These are phyloP conservation scores for Prunella strophiata DNA, from an alignment of 2,797 vertebrate genomes.

Conservation along the genomic window DNA sequence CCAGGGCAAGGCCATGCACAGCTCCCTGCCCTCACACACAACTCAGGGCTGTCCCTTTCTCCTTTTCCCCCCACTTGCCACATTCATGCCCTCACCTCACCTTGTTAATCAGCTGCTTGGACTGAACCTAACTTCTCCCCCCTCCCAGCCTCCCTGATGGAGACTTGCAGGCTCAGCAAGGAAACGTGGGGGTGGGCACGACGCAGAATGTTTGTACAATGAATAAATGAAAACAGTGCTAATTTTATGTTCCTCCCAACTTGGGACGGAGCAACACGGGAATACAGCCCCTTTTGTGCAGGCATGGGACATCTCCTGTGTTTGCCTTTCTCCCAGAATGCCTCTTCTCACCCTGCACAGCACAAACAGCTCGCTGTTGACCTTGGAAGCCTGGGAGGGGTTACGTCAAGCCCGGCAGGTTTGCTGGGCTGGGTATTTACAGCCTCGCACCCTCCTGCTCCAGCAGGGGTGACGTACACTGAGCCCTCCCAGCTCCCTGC, in stretches of 20 bases:
- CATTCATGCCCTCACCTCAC: slow-evolving; percentile 13
- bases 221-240: slow-evolving; percentile 36
- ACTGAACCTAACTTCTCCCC: background rate
- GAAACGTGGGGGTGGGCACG: background rate
- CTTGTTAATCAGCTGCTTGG: slow-evolving; percentile 22
- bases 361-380: slow-evolving; percentile 56
- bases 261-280: background rate
- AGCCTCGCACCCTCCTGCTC: background rate
- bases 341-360: background rate
- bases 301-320: slow-evolving; percentile 45
- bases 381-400: slow-evolving; percentile 49
- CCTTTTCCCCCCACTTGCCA: background rate
- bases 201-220: background rate
- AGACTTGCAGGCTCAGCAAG: slow-evolving; percentile 24
- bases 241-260: slow-evolving; percentile 24
- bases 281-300: slow-evolving; percentile 52
- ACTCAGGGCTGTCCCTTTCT: background rate
- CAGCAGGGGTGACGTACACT: background rate
- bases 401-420: slow-evolving; percentile 35
- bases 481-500: fast-evolving
- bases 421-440: background rate
- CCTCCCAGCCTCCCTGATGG: background rate
- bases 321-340: slow-evolving; percentile 68
- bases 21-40: background rate
- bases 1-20: fast-evolving